Conservation (phyloP, 2,113 vertebrate species). For the Sprattus sprattus region DNA sequence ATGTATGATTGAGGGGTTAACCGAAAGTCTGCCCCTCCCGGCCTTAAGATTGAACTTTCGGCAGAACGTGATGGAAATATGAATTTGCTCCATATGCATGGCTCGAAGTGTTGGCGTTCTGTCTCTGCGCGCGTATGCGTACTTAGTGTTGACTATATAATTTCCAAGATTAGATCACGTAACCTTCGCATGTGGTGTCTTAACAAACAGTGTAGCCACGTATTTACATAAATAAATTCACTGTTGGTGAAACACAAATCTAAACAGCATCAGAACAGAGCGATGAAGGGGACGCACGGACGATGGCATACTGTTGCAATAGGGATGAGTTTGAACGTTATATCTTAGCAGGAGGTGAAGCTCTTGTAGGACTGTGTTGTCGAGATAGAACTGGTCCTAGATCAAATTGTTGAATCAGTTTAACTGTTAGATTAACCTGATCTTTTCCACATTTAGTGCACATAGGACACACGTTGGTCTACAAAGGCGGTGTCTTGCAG, state of each 20-base stretch:
- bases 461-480: not conserved
- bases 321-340: not conserved
- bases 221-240: not conserved
- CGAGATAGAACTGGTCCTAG: not conserved
- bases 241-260: not conserved
- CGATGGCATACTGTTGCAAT: not conserved
- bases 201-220: not conserved
- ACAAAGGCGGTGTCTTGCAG: not conserved
- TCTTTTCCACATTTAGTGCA: not conserved
- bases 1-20: constrained; percentile 40
- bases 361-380: not conserved
- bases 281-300: not conserved
- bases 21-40: constrained; percentile 54
- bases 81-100: constrained; percentile 50
- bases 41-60: constrained; percentile 71
- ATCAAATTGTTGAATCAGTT: not conserved
- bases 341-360: not conserved
- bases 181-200: not conserved
- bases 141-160: not conserved
- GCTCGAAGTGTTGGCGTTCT: not conserved
- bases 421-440: not conserved
- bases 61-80: constrained; percentile 72
- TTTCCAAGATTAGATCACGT: not conserved
- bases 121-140: not conserved
- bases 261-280: not conserved